These are phyloP conservation scores for Geophilus truncorum DNA, from an alignment of 2,888 invertebrate species.

Conservation along the genomic window DNA sequence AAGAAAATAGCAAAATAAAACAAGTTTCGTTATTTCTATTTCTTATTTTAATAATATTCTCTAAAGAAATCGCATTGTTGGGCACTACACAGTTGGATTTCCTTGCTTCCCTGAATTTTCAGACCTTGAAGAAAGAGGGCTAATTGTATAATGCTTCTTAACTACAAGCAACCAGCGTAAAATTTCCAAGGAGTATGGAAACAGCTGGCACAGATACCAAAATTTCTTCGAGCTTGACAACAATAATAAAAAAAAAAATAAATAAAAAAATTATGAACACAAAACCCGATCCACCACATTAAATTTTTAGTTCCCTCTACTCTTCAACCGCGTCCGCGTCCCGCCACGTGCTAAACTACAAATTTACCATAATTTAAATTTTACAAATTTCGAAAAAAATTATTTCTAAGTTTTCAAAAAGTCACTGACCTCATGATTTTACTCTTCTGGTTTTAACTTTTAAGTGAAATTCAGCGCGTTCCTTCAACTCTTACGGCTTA, in stretches of 20 bases:
- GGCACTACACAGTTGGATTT: background rate
- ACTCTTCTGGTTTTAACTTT: background rate
- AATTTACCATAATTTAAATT: background rate
- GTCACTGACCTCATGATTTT: slow-evolving; percentile 20
- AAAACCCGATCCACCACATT: background rate
- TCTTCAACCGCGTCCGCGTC: background rate
- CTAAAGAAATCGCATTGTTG: no score
- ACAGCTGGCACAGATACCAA: slow-evolving; percentile 16
- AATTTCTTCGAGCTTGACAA: slow-evolving; percentile 11
- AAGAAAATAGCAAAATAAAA: no score
- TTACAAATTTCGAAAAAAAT: background rate
- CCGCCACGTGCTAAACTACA: background rate
- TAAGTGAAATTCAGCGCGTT: background rate
- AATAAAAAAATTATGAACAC: background rate
- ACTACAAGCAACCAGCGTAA: background rate
- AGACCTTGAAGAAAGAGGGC: slow-evolving; percentile 18
- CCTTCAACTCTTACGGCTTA: background rate
- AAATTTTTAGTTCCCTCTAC: background rate
- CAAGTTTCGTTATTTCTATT: background rate
- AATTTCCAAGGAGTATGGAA: slow-evolving; percentile 19
- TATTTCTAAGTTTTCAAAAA: background rate
- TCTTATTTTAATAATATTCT: background rate
- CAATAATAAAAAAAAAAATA: background rate
- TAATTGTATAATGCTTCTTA: background rate
- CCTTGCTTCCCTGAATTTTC: background rate